These are phyloP conservation scores for Dreissena polymorpha DNA, from an alignment of 1,140 invertebrate species.

Conservation along the genomic window DNA sequence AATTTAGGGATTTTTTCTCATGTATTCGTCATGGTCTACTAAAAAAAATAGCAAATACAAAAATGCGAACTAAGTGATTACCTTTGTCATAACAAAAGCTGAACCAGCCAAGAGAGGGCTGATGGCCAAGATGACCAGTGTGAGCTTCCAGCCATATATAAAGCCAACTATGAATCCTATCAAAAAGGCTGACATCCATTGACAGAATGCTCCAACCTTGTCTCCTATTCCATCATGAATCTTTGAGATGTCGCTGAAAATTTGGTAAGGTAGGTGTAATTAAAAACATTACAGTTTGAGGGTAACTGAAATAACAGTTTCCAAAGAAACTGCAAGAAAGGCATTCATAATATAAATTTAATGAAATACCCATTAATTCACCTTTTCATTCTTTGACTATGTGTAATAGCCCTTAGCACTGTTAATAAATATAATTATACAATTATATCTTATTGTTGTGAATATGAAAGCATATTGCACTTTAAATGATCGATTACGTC, in stretches of 20 bases:
- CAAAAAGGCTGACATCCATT: constrained; percentile 74
- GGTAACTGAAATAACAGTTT: neutral
- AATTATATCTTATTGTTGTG: too few species aligned
- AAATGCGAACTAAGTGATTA: constrained; percentile 31
- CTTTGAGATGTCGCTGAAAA: constrained; percentile 90
- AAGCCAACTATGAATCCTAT: constrained; percentile 77
- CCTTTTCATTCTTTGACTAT: neutral
- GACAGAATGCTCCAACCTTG: constrained; percentile 91
- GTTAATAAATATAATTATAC: too few species aligned
- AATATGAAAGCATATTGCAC: too few species aligned
- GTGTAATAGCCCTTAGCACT: too few species aligned
- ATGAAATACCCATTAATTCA: neutral
- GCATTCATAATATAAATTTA: neutral
- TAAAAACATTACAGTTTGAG: neutral
- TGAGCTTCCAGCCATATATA: constrained; percentile 78
- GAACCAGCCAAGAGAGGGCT: constrained; percentile 72
- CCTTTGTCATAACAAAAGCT: constrained; percentile 72
- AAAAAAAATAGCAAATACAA: too few species aligned
- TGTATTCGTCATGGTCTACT: too few species aligned
- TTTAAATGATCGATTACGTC: too few species aligned
- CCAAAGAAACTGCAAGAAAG: neutral
- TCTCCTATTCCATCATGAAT: constrained; percentile 94
- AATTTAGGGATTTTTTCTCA: too few species aligned
- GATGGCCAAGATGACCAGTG: constrained; percentile 76
- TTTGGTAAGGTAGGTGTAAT: neutral